Conservation (phyloP, 1,140 invertebrate genomes). For the Zaprionus taronus region DNA sequence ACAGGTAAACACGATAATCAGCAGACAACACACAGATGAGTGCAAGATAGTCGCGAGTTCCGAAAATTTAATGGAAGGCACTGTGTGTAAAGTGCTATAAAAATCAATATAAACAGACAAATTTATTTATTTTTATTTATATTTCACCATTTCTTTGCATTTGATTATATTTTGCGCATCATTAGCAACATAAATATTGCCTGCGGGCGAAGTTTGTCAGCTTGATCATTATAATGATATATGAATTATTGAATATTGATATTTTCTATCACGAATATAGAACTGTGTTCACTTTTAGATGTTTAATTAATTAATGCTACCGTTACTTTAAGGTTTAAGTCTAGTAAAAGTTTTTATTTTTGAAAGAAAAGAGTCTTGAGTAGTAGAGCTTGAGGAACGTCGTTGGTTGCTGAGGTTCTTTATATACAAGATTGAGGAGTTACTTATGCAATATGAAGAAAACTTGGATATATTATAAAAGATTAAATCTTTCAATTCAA, state of each 20-base stretch:
- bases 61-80: conserved; percentile 12
- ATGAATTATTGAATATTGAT: conserved; percentile 34
- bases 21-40: background rate
- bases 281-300: background rate
- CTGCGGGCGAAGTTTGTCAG: background rate
- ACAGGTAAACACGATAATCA: conserved; percentile 74
- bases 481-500: no score
- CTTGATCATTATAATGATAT: conserved; percentile 2
- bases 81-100: background rate
- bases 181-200: background rate
- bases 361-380: no score
- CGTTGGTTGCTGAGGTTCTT: no score
- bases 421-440: no score
- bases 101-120: background rate
- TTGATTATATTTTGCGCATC: background rate
- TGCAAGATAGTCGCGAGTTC: conserved; percentile 28
- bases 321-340: background rate
- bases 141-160: background rate
- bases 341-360: no score
- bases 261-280: conserved; percentile 16
- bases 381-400: no score
- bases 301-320: background rate
- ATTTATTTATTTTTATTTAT: background rate
- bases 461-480: no score
- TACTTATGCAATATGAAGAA: no score